Base-by-base conservation (phyloP, 2,113 vertebrate genomes). In the Ciconia maguari region DNA sequence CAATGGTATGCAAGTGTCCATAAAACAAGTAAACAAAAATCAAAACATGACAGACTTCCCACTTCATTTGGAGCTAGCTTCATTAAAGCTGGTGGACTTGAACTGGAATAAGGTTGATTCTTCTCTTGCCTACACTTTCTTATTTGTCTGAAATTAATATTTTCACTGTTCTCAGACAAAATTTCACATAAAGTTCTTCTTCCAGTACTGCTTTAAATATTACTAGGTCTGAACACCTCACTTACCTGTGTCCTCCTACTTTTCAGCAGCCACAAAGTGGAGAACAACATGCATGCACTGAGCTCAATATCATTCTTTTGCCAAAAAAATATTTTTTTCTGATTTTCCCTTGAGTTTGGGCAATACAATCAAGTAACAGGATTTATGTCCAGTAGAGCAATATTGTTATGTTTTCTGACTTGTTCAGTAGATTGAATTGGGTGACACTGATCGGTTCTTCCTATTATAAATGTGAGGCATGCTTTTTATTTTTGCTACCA, bases 1-100 rank as follows among this genome's bases (percentile, higher is more conserved):
- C 1, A 1, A 30, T 3, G 8, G 29, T 46, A 38, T 25, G 0
- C 32, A 38, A 51, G 7, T 29, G 27, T 32, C 49, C 41, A 51
- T 49, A 69, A 70, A 65, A 49, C 3, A 82, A 65, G 42, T 58
- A 93, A 83, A 66, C 2, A 0, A 60, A 86, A 83, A 16, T 4
- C 7, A 74, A 60, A 55, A 54, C 2, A 1, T 60, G 13, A 32
- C 0, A 0, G 16, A 36, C 9, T 80, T 91, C 34, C 30, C 36
- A 29, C 19, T 86, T 91, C 44, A 42, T 58, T 62, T 89, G 38
- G 10, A 87, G 13, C 29, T 44, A 60, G 10, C 27, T 81, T 89
- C 19, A 24, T 52, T 75, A 41, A 20, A 82, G 25, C 24, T n/a
- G 1, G 18, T 74, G 32, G 72, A 30, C 25, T 55, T 70, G 49